Evolutionary conservation across 2,113 vertebrate species (phyloP).

Genomic region (Bos indicus): DNA sequence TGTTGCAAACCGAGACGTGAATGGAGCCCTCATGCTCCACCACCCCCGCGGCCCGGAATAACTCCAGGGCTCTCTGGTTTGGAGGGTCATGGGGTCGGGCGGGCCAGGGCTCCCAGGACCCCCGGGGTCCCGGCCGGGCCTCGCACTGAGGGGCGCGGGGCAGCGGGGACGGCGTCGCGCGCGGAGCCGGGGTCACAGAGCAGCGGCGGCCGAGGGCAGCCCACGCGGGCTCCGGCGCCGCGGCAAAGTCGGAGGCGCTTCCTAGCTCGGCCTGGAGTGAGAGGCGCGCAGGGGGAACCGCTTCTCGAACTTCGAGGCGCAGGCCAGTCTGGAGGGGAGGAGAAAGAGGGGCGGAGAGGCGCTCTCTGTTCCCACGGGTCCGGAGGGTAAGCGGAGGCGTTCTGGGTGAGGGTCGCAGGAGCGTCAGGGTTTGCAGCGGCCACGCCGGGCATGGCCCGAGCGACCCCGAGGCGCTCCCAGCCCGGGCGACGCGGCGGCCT

Average conservation of each 20-base stretch:
- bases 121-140: too few species aligned
- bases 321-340: slow-evolving; percentile 10
- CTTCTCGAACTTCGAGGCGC: not conserved
- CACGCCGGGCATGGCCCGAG: not conserved
- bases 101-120: not conserved
- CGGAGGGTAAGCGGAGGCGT: not conserved
- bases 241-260: not conserved
- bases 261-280: not conserved
- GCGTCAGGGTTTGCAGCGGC: not conserved
- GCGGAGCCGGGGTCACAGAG: not conserved
- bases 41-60: not conserved
- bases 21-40: not conserved
- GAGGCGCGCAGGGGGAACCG: not conserved
- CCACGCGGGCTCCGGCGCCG: not conserved
- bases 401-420: not conserved
- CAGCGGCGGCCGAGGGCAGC: not conserved
- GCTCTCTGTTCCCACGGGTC: not conserved
- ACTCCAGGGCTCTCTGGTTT: not conserved
- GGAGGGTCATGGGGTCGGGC: not conserved
- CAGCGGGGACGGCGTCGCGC: too few species aligned
- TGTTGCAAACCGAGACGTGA: slow-evolving; percentile 5
- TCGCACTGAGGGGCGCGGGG: not conserved
- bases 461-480: not conserved
- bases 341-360: not conserved
- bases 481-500: not conserved